Evolutionary conservation across 2,888 invertebrate genomes (phyloP), one percentile per base, ranked within the genome.

Genomic region (Ptychoptera contaminata): DNA sequence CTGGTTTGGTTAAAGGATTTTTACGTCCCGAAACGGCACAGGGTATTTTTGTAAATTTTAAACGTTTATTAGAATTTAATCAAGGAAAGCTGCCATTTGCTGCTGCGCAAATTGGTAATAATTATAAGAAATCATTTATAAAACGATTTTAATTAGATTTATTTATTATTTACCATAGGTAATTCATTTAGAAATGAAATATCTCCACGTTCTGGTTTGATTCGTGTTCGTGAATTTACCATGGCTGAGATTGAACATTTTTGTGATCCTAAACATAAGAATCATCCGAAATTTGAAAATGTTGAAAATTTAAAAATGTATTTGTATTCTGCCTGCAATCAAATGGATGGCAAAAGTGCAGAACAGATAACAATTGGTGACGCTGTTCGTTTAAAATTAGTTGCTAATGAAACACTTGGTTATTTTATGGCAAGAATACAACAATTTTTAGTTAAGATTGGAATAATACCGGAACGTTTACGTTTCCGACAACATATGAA

Each of bases 191-290:
- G 98, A 53, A 99, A 99, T 70, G 98, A 99, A 72, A 99, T 99
- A 56, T 98, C 98, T 1, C 98, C 98, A 2, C 73, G 98, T 48
- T 92, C 94, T 50, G 97, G 97, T 1, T 70, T 97, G 9, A 81
- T 97, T 38, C 74, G 97, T 56, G 94, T 97, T 1, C 79, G 96
- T 57, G 98, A 99, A 64, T 99, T 99, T 60, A 97, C 96, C 0
- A 97, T 99, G 97, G 96, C 94, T 48, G 98, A 99, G 71, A 98
- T 99, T 55, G 98, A 99, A 66, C 96, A 99, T 68, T 99, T 99
- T 64, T 94, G 96, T 65, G 96, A 98, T 68, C 91, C 94, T 0
- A 64, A 57, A 1, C 74, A 82, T 54, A 96, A 97, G 60, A 74
- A 73, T 49, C 93, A 96, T 67, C 80, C 85, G 0, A 97, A 96